Percentiles rank a stretch among this genome's conserved stretches.
Evolutionary conservation across 53 echinoderm and acorn worm species (phyloP).

Genomic region (Antedon mediterranea): DNA sequence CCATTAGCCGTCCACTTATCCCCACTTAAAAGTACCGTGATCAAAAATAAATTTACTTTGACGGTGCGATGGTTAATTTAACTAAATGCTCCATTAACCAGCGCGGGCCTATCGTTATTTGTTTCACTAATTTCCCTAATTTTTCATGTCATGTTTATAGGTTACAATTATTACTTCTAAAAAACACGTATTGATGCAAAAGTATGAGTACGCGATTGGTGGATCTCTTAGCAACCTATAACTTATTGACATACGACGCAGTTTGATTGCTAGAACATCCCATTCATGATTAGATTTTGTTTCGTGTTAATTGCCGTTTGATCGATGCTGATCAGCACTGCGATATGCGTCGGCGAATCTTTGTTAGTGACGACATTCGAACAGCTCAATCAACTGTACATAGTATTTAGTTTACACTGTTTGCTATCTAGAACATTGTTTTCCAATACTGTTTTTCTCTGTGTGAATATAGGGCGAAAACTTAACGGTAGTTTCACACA

Average conservation of each 20-base stretch:
- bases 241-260: not conserved
- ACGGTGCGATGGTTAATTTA: not conserved
- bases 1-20: not conserved
- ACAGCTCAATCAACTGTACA: too few relatives aligned
- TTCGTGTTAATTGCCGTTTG: too few relatives aligned
- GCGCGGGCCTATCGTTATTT: not conserved
- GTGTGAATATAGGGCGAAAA: too few relatives aligned
- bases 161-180: not conserved
- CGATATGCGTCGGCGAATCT: too few relatives aligned
- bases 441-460: too few relatives aligned
- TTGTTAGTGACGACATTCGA: too few relatives aligned
- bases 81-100: not conserved
- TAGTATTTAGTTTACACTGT: too few relatives aligned
- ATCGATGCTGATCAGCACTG: too few relatives aligned
- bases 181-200: not conserved
- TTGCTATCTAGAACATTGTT: too few relatives aligned
- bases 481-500: too few relatives aligned
- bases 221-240: not conserved
- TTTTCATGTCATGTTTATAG: not conserved
- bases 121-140: not conserved
- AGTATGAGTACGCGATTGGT: not conserved
- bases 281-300: not conserved
- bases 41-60: not conserved
- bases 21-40: not conserved
- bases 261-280: not conserved